These are phyloP conservation scores for Acanthurus leucopareius DNA, from an alignment of 2,797 vertebrate species.

Conservation along the genomic window DNA sequence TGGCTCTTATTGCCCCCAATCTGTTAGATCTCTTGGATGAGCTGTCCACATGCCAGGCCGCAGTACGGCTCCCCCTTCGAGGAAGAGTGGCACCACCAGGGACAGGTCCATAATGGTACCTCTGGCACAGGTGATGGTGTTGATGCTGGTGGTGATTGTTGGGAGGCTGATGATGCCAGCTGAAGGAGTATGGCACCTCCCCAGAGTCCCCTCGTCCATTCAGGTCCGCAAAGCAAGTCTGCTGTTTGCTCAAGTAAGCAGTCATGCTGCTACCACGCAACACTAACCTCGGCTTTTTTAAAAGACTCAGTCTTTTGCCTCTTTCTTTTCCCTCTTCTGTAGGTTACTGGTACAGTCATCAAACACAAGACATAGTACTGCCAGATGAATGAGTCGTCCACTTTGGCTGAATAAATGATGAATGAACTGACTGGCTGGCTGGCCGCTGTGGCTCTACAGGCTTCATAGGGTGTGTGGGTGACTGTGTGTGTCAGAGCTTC, in stretches of 20 bases:
- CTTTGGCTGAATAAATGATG: constrained; percentile 62
- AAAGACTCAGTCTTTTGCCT: constrained; percentile 29
- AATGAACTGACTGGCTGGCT: constrained; percentile 58
- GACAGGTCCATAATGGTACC: constrained; percentile 54
- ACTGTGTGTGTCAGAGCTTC: constrained; percentile 74
- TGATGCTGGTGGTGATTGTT: constrained; percentile 71
- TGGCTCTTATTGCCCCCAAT: constrained; percentile 70
- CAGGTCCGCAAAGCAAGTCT: constrained; percentile 84
- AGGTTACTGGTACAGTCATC: constrained; percentile 24
- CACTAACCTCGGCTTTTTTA: constrained; percentile 30
- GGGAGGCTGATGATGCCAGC: constrained; percentile 84
- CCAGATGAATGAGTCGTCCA: constrained; percentile 47
- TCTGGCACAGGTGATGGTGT: constrained; percentile 49
- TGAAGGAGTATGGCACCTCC: constrained; percentile 85
- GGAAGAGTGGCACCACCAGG: constrained; percentile 79
- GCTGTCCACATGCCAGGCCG: constrained; percentile 81
- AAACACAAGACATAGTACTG: constrained; percentile 52
- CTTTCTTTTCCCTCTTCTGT: constrained; percentile 31
- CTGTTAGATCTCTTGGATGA: constrained; percentile 84
- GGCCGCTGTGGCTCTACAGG: constrained; percentile 47
- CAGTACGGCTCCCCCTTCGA: constrained; percentile 80
- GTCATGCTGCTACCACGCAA: constrained; percentile 81
- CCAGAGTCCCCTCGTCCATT: constrained; percentile 72
- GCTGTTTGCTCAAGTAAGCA: constrained; percentile 87
- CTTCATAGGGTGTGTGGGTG: constrained; percentile 41